Conservation (phyloP, 1,140 invertebrate species). For the Drosophila santomea region DNA sequence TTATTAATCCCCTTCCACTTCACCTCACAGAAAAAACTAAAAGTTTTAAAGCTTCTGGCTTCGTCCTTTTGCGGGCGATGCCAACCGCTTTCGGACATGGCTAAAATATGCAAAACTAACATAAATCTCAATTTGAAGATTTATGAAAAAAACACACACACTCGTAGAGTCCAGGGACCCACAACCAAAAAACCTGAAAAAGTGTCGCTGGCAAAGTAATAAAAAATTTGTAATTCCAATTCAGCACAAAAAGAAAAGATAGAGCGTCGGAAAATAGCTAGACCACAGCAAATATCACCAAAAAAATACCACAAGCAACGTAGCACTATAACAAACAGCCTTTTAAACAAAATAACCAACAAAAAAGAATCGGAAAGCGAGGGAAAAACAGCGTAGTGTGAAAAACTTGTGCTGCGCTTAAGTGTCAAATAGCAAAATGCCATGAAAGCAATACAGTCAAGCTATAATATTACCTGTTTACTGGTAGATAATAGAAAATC, state of each 20-base stretch:
- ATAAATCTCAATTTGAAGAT: slow-evolving; percentile 83
- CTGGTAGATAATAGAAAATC: not conserved
- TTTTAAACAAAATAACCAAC: slow-evolving; percentile 38
- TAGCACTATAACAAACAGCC: slow-evolving; percentile 59
- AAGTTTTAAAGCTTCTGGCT: slow-evolving; percentile 57
- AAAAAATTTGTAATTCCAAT: slow-evolving; percentile 81
- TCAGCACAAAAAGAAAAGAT: slow-evolving; percentile 34
- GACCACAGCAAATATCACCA: slow-evolving; percentile 71
- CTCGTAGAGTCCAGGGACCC: slow-evolving; percentile 13
- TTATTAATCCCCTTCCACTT: slow-evolving; percentile 69
- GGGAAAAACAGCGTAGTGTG: not conserved
- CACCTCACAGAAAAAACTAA: slow-evolving; percentile 35
- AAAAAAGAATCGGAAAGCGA: slow-evolving; percentile 20
- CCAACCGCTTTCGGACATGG: slow-evolving; percentile 76
- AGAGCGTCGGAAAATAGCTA: slow-evolving; percentile 54
- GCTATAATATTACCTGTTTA: not conserved
- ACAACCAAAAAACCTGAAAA: slow-evolving; percentile 35
- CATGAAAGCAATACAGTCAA: not conserved
- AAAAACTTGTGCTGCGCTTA: slow-evolving; percentile 45
- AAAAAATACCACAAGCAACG: slow-evolving; percentile 66
- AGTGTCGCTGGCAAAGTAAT: slow-evolving; percentile 66
- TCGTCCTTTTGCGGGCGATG: slow-evolving; percentile 49
- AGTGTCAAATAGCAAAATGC: slow-evolving; percentile 23
- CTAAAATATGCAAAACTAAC: slow-evolving; percentile 83
- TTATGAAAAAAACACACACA: slow-evolving; percentile 70